Percentiles rank a stretch among this genome's conserved stretches.
Evolutionary conservation across 2,888 invertebrate species (phyloP).

Genomic region (Orchesella flavescens): DNA sequence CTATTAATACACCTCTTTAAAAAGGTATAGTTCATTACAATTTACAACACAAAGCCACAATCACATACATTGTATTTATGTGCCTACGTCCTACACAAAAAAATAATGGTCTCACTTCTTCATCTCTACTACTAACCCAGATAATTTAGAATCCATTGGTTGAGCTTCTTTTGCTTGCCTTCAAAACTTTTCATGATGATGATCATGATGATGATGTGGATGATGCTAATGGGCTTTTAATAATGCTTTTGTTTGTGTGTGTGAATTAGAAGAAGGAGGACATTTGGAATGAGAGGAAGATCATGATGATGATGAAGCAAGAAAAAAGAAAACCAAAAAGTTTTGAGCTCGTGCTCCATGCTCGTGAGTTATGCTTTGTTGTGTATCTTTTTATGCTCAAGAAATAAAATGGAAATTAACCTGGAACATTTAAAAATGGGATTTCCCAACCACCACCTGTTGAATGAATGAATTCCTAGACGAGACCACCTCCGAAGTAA

Average conservation of each 20-base stretch:
- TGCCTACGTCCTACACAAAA: background rate
- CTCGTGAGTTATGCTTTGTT: no score
- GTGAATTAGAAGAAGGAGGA: background rate
- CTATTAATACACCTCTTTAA: background rate
- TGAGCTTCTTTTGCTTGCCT: slow-evolving; percentile 20
- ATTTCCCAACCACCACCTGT: slow-evolving; percentile 1
- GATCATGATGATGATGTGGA: no score
- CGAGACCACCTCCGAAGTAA: no score
- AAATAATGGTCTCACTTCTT: background rate
- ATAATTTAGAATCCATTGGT: slow-evolving; percentile 39
- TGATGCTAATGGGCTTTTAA: slow-evolving; percentile 48
- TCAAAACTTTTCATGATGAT: no score
- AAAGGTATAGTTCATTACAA: background rate
- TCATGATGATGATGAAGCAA: background rate
- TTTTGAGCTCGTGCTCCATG: no score
- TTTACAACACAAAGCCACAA: background rate
- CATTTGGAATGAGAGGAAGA: background rate
- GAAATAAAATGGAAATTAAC: slow-evolving; percentile 6
- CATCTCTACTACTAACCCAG: slow-evolving; percentile 36
- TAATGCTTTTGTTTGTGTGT: slow-evolving; percentile 4
- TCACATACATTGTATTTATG: background rate
- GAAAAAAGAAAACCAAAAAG: background rate
- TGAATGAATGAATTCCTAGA: background rate
- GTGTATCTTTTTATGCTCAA: background rate
- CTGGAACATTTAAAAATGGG: slow-evolving; percentile 6